Evolutionary conservation across 1,140 invertebrate species (phyloP).

Genomic region (Anastatus disparis): DNA sequence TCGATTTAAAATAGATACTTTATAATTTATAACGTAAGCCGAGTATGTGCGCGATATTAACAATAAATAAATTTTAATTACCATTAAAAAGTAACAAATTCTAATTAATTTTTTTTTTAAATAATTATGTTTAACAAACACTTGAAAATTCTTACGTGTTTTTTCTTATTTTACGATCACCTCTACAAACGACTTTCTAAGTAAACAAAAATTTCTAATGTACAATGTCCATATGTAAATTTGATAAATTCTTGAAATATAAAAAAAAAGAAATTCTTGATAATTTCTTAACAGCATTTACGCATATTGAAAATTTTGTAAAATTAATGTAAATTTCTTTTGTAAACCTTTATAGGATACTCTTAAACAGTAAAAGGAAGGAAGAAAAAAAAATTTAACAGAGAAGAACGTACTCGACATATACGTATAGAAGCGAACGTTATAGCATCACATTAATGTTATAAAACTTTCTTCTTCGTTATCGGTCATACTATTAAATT

Average conservation of each 20-base stretch:
- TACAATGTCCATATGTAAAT: neutral
- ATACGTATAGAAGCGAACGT: no score
- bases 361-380: neutral
- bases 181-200: neutral
- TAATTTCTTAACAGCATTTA: neutral
- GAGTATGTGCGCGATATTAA: no score
- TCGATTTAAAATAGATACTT: no score
- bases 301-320: neutral
- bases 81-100: no score
- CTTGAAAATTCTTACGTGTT: no score
- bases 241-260: neutral
- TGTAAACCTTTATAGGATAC: neutral
- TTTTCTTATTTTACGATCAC: no score
- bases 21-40: no score
- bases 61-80: no score
- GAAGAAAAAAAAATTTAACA: neutral
- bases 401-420: neutral
- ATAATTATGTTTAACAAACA: no score
- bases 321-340: neutral
- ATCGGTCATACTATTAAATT: constrained; percentile 22
- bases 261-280: no score
- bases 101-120: no score
- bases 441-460: constrained; percentile 16
- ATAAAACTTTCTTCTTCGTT: constrained; percentile 39
- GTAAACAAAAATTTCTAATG: neutral